A percentile compares a stretch with the other conserved stretches of the same genome.
Conservation (phyloP, 2,888 invertebrate species). For the Cordylochernes scorpioides region DNA sequence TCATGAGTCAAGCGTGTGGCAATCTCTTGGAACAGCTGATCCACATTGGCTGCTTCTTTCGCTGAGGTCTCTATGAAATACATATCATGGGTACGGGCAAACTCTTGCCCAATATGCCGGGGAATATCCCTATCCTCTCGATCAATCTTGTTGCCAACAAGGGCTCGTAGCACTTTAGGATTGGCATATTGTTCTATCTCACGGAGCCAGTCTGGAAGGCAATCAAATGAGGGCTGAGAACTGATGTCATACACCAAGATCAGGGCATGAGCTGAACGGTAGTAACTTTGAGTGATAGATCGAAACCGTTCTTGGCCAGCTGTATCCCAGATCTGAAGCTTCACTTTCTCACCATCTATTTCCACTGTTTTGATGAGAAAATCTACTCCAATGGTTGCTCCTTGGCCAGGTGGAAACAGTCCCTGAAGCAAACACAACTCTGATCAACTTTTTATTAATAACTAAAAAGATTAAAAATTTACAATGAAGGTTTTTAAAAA, state of each 20-base stretch:
- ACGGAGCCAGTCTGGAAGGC: conserved; percentile 79
- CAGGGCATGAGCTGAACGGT: conserved; percentile 82
- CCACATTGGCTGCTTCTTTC: conserved; percentile 90
- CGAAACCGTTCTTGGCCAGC: conserved; percentile 85
- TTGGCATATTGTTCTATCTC: conserved; percentile 95
- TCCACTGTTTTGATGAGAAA: conserved; percentile 98
- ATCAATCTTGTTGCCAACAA: conserved; percentile 96
- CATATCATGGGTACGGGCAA: conserved; percentile 83
- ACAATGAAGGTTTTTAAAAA: no score
- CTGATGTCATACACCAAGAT: conserved; percentile 92
- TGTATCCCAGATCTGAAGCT: conserved; percentile 95
- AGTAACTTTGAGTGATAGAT: conserved; percentile 91
- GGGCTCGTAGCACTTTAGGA: conserved; percentile 67
- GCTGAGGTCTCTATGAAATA: conserved; percentile 94
- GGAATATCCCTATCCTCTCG: conserved; percentile 86
- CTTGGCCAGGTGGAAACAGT: conserved; percentile 87
- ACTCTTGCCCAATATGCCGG: conserved; percentile 68
- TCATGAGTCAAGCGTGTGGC: conserved; percentile 38
- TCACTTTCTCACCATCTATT: conserved; percentile 46
- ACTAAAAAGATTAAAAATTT: no score
- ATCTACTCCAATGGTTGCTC: conserved; percentile 93
- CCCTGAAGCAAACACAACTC: conserved; percentile 31
- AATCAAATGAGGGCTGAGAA: conserved; percentile 90
- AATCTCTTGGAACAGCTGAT: conserved; percentile 82
- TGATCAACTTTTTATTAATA: no score